Evolutionary conservation across 1,140 invertebrate species (phyloP).

Genomic region (Aricia agestis): DNA sequence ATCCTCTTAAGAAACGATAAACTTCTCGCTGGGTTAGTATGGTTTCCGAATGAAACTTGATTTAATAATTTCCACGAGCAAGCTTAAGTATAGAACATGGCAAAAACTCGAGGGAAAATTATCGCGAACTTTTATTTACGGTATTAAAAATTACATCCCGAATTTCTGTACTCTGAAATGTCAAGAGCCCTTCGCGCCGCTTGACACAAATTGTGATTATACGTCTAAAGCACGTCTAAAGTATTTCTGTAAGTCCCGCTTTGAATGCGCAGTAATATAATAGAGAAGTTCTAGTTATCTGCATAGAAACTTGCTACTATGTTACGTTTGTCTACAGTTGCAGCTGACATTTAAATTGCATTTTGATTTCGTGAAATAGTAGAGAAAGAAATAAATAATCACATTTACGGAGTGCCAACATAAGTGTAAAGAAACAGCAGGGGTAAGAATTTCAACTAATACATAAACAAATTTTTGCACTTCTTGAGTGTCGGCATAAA

Average conservation of each 20-base stretch:
- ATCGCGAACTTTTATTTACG: not conserved
- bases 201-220: slow-evolving; percentile 3
- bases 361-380: too few relatives aligned
- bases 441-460: too few relatives aligned
- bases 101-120: not conserved
- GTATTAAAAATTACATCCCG: slow-evolving; percentile 2
- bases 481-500: too few relatives aligned
- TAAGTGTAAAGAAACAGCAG: too few relatives aligned
- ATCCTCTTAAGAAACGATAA: too few relatives aligned
- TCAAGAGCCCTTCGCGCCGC: not conserved
- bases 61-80: too few relatives aligned
- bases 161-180: not conserved
- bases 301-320: not conserved
- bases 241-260: not conserved
- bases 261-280: not conserved
- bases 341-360: not conserved
- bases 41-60: too few relatives aligned
- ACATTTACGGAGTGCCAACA: too few relatives aligned
- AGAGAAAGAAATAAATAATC: too few relatives aligned
- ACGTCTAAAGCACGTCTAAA: not conserved
- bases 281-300: not conserved
- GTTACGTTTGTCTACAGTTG: not conserved
- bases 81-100: not conserved
- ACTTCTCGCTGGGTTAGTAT: too few relatives aligned
- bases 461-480: too few relatives aligned